These are phyloP conservation scores for Conomelus anceps DNA, from an alignment of 2,888 invertebrate species.

Conservation along the genomic window DNA sequence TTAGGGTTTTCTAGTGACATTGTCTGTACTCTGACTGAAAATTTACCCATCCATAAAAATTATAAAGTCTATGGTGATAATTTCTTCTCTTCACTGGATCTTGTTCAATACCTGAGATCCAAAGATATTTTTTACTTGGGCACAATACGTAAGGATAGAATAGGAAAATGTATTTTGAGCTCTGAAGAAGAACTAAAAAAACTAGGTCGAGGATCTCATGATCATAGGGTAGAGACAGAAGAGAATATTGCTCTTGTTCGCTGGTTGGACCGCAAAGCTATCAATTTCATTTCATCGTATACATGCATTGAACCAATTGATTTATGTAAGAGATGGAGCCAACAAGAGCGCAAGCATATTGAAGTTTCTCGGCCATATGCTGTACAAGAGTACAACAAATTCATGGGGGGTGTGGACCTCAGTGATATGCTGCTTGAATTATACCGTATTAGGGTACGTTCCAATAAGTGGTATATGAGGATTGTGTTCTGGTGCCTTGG, in stretches of 20 bases:
- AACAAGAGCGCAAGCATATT: constrained; percentile 17
- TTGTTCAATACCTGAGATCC: background rate
- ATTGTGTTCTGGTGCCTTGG: constrained; percentile 30
- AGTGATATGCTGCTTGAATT: constrained; percentile 36
- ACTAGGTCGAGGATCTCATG: background rate
- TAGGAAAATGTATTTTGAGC: constrained; percentile 15
- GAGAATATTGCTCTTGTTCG: constrained; percentile 30
- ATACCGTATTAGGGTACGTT: constrained; percentile 33
- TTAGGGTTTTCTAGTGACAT: constrained; percentile 21
- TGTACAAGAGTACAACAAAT: constrained; percentile 35
- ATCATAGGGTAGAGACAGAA: background rate
- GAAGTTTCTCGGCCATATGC: constrained; percentile 25
- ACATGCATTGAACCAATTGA: constrained; percentile 30
- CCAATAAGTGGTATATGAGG: constrained; percentile 33
- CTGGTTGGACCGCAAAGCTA: constrained; percentile 34
- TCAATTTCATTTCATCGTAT: constrained; percentile 34
- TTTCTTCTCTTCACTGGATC: background rate
- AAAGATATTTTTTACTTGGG: constrained; percentile 18
- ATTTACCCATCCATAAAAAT: background rate
- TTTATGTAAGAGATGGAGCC: constrained; percentile 32
- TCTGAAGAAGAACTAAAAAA: constrained; percentile 30
- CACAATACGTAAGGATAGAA: constrained; percentile 9
- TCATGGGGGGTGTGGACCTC: constrained; percentile 37
- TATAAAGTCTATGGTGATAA: constrained; percentile 5
- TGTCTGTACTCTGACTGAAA: constrained; percentile 8